Percentiles rank a stretch among this genome's conserved stretches.
Evolutionary conservation across 2,888 invertebrate species (phyloP).

Genomic region (Lymantria monacha): DNA sequence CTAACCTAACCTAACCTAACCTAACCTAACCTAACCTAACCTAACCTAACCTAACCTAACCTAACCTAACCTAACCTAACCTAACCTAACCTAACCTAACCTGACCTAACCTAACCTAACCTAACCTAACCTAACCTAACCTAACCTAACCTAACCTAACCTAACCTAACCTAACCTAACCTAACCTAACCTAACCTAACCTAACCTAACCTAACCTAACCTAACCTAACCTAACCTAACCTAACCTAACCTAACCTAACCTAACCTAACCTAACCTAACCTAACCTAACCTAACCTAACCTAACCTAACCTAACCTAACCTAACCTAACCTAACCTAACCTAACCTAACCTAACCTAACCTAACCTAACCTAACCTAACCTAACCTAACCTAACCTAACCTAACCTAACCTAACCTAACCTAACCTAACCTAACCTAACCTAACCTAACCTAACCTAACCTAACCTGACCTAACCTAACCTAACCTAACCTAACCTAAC

Average conservation of each 20-base stretch:
- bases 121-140: constrained; percentile 4
- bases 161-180: constrained; percentile 15
- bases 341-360: constrained; percentile 19
- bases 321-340: constrained; percentile 15
- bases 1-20: constrained; percentile 18
- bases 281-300: constrained; percentile 11
- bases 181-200: constrained; percentile 24
- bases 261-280: constrained; percentile 12
- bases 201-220: neutral
- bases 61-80: constrained; percentile 11
- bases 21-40: constrained; percentile 17
- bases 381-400: constrained; percentile 12
- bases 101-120: constrained; percentile 12
- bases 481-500: too few species aligned
- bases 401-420: constrained; percentile 18
- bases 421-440: constrained; percentile 19
- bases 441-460: constrained; percentile 8
- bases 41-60: constrained; percentile 3
- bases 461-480: constrained; percentile 6
- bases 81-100: constrained; percentile 11
- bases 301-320: constrained; percentile 9
- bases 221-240: too few species aligned
- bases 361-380: constrained; percentile 21
- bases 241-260: constrained; percentile 12
- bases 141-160: constrained; percentile 10